Conservation (phyloP, 2,797 vertebrate species). For the Rhynchotus rufescens region DNA sequence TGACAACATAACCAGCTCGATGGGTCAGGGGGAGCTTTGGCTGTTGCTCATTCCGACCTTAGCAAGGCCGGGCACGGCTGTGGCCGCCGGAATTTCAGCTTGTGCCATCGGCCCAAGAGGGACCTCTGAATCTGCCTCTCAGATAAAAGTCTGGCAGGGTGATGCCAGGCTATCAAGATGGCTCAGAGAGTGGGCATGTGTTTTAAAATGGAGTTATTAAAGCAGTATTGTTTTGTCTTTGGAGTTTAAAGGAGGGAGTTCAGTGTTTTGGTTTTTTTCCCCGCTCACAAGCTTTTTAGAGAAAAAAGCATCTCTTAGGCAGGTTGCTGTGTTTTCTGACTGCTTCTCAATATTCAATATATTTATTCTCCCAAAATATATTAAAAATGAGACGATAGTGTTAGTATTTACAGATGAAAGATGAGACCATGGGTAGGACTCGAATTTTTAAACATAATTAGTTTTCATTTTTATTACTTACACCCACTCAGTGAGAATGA, state of each 20-base stretch:
- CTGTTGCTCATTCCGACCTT: neutral
- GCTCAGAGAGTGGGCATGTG: neutral
- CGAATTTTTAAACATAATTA: neutral
- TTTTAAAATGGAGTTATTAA: neutral
- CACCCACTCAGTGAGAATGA: neutral
- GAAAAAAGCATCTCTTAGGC: neutral
- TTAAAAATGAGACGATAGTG: neutral
- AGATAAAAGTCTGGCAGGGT: neutral
- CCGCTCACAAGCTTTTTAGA: neutral
- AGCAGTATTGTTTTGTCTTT: neutral
- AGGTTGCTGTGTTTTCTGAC: neutral
- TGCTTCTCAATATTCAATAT: neutral
- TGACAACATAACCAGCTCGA: too few relatives aligned
- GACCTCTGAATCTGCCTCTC: neutral
- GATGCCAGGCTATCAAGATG: neutral
- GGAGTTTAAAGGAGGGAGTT: neutral
- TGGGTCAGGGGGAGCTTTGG: neutral
- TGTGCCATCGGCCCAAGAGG: neutral
- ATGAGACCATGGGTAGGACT: neutral
- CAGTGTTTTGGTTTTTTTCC: neutral
- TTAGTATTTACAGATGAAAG: neutral
- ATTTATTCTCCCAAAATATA: neutral
- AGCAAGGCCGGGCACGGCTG: too few relatives aligned
- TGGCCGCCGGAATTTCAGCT: neutral
- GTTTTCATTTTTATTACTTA: neutral